Base-by-base conservation (phyloP, 2,888 invertebrate genomes). In the Panzeria rudis region DNA sequence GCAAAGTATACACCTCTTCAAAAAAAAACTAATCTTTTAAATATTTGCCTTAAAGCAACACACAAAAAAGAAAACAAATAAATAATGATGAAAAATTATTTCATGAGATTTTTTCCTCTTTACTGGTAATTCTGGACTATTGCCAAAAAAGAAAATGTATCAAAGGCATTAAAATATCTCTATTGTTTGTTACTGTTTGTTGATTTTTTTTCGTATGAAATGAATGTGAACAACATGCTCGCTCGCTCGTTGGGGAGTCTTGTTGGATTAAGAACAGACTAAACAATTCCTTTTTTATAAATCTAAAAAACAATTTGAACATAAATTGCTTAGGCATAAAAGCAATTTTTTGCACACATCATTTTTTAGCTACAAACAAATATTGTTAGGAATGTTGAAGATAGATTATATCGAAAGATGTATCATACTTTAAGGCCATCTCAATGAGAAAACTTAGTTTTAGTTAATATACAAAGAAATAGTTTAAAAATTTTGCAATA, bases 71-170 rank as follows among this genome's bases (percentile, higher is more conserved):
- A 35, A 66, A 76, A 66, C 15, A 52, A 62, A 62, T 17, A 25
- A 62, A 61, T 44, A 71, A 78, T 41, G 38, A 69, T 54, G 47
- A 41, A 59, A 41, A 61, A 69, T n/a, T 61, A 41, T 69, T 77
- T 77, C 62, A 47, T 72, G 15, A 32, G 35, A 41, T 35, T 47
- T 61, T 73, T 38, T 61, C 11, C 15, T 41, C 15, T 59, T 77
- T 68, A 11, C 32, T 13, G 15, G 41, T 38, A 44, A 23, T 52
- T 52, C 15, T 79, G 79, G 64, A 62, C 23, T 61, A 13, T 9
- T 50, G 79, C 79, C 79, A 79, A 79, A 72, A 54, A 41, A 52
- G 54, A 69, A 71, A 71, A 52, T 66, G 38, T 71, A 32, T 62
- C 62, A 71, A 54, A 72, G 64, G 56, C 62, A 64, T 79, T 64